phyloP scores from a whole-genome alignment of 2,797 vertebrate genomes.

The Lutra lutra region DNA sequence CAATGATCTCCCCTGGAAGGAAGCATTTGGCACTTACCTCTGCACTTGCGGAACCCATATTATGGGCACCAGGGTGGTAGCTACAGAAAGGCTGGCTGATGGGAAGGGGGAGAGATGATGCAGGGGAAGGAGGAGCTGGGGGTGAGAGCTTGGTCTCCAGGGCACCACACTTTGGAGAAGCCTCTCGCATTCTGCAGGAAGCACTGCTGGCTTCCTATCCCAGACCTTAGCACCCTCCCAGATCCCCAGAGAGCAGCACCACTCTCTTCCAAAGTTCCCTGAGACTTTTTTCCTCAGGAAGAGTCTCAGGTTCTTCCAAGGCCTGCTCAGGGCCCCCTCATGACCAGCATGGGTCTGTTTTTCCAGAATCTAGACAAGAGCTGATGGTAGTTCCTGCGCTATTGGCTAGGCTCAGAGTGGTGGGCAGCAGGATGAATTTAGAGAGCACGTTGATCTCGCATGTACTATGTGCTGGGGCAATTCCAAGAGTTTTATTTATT shows the following conservation, averaged over 20 bases:
- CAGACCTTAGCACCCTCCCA: not conserved
- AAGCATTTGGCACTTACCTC: not conserved
- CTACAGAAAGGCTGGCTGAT: not conserved
- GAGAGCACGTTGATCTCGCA: not conserved
- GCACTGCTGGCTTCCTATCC: not conserved
- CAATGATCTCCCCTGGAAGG: slow-evolving; percentile 73
- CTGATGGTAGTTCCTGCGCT: not conserved
- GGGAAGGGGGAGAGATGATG: not conserved
- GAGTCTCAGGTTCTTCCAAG: not conserved
- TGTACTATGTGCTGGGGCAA: not conserved
- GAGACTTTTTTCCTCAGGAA: not conserved
- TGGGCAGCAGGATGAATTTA: not conserved
- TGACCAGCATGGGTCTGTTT: not conserved
- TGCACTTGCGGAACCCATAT: not conserved
- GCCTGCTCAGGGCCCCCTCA: not conserved
- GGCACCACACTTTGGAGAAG: not conserved
- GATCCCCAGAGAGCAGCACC: not conserved
- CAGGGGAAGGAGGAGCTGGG: not conserved
- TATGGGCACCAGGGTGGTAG: too few species aligned
- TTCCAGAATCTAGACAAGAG: not conserved
- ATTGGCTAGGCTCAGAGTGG: not conserved
- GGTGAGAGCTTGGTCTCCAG: not conserved
- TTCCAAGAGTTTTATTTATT: not conserved
- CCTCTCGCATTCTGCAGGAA: not conserved
- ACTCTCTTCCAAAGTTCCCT: not conserved